phyloP scores from a whole-genome alignment of 2,888 invertebrate genomes.

The Parapristionchus giblindavisi region DNA sequence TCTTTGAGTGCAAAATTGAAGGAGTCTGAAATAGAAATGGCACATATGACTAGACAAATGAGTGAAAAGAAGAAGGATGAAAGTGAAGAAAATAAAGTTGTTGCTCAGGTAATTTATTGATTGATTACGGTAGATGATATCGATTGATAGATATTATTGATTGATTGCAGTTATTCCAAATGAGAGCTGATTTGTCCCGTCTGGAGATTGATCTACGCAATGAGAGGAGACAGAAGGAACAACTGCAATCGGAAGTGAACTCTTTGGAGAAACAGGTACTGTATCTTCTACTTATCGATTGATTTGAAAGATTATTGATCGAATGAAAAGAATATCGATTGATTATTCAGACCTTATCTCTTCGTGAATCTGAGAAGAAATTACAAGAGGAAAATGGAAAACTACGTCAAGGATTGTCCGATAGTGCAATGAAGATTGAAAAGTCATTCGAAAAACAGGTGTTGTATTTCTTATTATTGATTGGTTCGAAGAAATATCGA shows the following conservation, averaged over 20 bases:
- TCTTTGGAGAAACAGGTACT: slow-evolving; percentile 42
- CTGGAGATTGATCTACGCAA: slow-evolving; percentile 38
- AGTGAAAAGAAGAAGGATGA: slow-evolving; percentile 42
- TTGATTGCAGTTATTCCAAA: slow-evolving; percentile 22
- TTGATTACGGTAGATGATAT: too few relatives aligned
- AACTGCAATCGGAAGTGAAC: slow-evolving; percentile 44
- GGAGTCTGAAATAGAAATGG: slow-evolving; percentile 40
- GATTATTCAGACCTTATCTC: background rate
- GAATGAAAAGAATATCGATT: background rate
- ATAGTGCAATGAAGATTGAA: slow-evolving; percentile 50
- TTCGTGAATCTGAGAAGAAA: slow-evolving; percentile 30
- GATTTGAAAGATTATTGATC: background rate
- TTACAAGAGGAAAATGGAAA: slow-evolving; percentile 46
- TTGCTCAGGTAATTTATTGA: slow-evolving; percentile 9
- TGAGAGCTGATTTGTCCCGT: slow-evolving; percentile 26
- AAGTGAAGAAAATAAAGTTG: slow-evolving; percentile 31
- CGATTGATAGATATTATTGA: background rate
- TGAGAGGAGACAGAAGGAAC: slow-evolving; percentile 42
- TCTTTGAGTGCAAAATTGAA: slow-evolving; percentile 30
- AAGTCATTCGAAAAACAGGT: too few relatives aligned
- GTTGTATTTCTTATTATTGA: too few relatives aligned
- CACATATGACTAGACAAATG: slow-evolving; percentile 40
- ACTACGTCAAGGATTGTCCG: slow-evolving; percentile 47
- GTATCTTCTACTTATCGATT: background rate
- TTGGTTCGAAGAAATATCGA: too few relatives aligned